Base-by-base conservation (phyloP, 2,113 vertebrate genomes). In the Rhabdomys dilectus region DNA sequence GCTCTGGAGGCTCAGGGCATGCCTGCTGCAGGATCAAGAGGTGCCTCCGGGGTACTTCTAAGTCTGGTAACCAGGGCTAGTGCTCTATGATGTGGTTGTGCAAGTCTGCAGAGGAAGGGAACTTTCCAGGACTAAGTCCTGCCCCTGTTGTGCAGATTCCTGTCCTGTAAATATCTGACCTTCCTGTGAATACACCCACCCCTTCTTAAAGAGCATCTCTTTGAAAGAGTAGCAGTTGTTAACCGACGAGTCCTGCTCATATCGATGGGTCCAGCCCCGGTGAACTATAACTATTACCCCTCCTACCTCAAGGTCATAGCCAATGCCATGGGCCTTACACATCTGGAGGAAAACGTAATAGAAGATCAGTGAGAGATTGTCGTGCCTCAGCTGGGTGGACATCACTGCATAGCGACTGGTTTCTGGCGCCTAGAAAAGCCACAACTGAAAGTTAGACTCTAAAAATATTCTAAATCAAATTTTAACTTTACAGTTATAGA, bases 271-370 rank as follows among this genome's bases (percentile, higher is more conserved):
- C 22, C 39, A 72, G 0, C 39, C 64, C 24, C 56, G 26, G 56
- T n/a, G 62, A 48, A 10, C 64, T 64, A 53, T 72, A 45, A 10
- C 64, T 64, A 53, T 68, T 22, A 39, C 66, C 0, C 0, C 70
- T 92, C 97, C 3, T 99, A 99, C 99, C 99, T 99, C 99, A 29
- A 98, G 97, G 97, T 99, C 98, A 95, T 99, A 99, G 91, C 99
- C 99, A 31, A 99, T 98, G 39, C 99, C 99, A 0, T 96, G 99
- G 89, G 98, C 98, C 95, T 99, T 98, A 96, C 99, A 99, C 68
- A 97, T 98, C 97, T 98, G 99, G 4, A 99, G 97, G 88, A 99
- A 99, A 3, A 99, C 98, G 1, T 80, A 98, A 60, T 99, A 99
- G 98, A 98, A 99, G 95, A 99, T 95, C 76, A 98, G 91, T 0